Conservation (phyloP, 2,888 invertebrate genomes). For the Volucella bombylans region DNA sequence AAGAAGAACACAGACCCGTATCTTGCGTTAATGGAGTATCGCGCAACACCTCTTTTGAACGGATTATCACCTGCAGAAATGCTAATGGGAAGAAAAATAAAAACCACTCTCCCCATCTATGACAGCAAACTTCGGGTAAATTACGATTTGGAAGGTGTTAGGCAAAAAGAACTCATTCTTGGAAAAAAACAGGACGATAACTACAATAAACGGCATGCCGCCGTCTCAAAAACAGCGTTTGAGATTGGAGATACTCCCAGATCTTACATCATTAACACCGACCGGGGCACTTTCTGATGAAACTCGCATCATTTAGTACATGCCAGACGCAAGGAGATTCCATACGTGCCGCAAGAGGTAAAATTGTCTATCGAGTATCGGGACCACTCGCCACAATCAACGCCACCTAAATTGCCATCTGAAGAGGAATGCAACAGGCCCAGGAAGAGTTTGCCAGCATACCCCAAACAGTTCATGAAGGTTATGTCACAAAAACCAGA, state of each 20-base stretch:
- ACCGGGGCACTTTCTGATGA: not conserved
- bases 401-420: no score
- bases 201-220: conserved; percentile 31
- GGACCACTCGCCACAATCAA: no score
- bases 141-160: conserved; percentile 8
- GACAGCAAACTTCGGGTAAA: conserved; percentile 13
- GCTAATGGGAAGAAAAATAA: conserved; percentile 36
- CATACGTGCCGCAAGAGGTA: conserved; percentile 20
- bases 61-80: conserved; percentile 38
- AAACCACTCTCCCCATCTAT: conserved; percentile 15
- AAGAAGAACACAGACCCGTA: conserved; percentile 43
- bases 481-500: not conserved
- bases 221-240: not conserved
- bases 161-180: not conserved
- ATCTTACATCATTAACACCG: conserved; percentile 19
- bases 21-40: conserved; percentile 41
- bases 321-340: conserved; percentile 15
- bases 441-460: not conserved
- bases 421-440: no score
- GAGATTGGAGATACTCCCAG: conserved; percentile 23
- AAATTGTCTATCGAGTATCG: no score
- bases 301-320: no score
- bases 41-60: conserved; percentile 38
- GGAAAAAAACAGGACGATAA: conserved; percentile 7
- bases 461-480: not conserved